A percentile compares a stretch with the other conserved stretches of the same genome.
Evolutionary conservation across 2,113 vertebrate species (phyloP).

Genomic region (Spea bombifrons): DNA sequence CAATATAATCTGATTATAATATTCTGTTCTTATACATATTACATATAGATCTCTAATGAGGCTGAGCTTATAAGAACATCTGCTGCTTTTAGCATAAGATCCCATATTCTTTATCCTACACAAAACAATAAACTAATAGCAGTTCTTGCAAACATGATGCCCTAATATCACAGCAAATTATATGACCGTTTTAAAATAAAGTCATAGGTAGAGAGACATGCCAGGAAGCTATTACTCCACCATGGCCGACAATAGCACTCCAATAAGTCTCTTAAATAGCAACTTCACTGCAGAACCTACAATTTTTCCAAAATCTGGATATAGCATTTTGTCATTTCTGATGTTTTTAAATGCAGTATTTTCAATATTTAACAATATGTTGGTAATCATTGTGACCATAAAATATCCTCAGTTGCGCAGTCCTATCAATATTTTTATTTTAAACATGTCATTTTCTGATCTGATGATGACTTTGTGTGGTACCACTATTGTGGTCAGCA

Average conservation of each 20-base stretch:
- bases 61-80: constrained; percentile 1
- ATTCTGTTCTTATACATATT: not conserved
- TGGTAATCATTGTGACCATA: constrained; percentile 57
- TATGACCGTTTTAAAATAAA: not conserved
- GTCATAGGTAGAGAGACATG: constrained; percentile 10
- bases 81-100: constrained; percentile 23
- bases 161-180: too few relatives aligned
- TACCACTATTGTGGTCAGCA: constrained; percentile 61
- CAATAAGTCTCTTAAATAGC: not conserved
- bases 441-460: constrained; percentile 63
- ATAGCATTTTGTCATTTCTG: constrained; percentile 64
- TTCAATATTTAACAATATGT: constrained; percentile 62
- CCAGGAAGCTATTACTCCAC: not conserved
- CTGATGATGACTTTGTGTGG: constrained; percentile 61
- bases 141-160: not conserved
- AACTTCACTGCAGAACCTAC: constrained; percentile 46
- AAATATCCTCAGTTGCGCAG: constrained; percentile 60
- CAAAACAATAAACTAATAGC: constrained; percentile 1
- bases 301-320: constrained; percentile 59
- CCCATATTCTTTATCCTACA: constrained; percentile 10
- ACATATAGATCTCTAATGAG: constrained; percentile 15
- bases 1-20: constrained; percentile 43
- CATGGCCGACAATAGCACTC: constrained; percentile 25
- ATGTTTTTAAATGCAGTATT: constrained; percentile 56
- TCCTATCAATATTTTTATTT: constrained; percentile 60